Percentiles rank a stretch among this genome's conserved stretches.
Evolutionary conservation across 1,140 invertebrate genomes (phyloP).

Genomic region (Nylanderia fulva): DNA sequence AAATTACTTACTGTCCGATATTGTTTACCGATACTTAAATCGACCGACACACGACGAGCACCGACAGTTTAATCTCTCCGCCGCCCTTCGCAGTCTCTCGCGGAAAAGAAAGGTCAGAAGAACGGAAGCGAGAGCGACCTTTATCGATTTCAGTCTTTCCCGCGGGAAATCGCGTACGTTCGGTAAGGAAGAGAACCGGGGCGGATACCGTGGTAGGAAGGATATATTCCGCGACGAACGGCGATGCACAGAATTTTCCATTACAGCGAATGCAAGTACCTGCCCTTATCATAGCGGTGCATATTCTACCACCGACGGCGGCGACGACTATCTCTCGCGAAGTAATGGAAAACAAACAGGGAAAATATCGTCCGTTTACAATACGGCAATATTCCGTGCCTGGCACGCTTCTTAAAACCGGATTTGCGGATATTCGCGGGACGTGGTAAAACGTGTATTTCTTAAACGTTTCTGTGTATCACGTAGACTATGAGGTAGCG

Average conservation of each 20-base stretch:
- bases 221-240: constrained; percentile 69
- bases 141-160: constrained; percentile 67
- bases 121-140: constrained; percentile 48
- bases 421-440: constrained; percentile 46
- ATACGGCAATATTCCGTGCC: constrained; percentile 47
- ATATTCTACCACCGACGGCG: constrained; percentile 66
- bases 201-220: constrained; percentile 31
- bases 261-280: constrained; percentile 73
- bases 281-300: constrained; percentile 77
- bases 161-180: constrained; percentile 72
- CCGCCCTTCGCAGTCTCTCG: background rate
- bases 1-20: constrained; percentile 47
- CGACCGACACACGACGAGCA: constrained; percentile 30
- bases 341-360: constrained; percentile 82
- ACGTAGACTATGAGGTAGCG: too few species aligned
- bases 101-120: constrained; percentile 29
- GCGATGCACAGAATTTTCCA: constrained; percentile 75
- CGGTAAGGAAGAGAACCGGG: constrained; percentile 58
- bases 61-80: constrained; percentile 67
- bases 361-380: constrained; percentile 69
- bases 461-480: background rate
- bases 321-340: constrained; percentile 62
- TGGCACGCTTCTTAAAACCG: constrained; percentile 43
- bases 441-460: constrained; percentile 8
- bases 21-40: constrained; percentile 63